Evolutionary conservation across 2,888 invertebrate species (phyloP), one percentile per base, ranked within the genome.

Genomic region (Agelastica alni): DNA sequence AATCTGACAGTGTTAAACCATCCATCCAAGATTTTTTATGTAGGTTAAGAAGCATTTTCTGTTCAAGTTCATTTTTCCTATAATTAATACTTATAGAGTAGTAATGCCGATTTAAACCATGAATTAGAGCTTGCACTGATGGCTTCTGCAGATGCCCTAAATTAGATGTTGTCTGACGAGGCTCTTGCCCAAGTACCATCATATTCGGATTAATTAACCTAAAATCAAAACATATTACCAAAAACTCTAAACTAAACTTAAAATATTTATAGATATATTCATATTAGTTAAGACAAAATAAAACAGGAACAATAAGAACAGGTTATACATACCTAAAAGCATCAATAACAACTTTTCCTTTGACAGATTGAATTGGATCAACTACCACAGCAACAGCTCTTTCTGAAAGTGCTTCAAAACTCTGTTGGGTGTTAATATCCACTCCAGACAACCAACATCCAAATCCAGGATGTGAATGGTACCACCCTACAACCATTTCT

Each of bases 1-100:
- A 97, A 76, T 96, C 92, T 44, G 92, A 88, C 59, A 97, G 80
- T 26, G 89, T 91, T 2, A 96, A 83, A 12, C 96, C 95, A 74
- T 96, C 96, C 89, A 95, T 95, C 96, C 96, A 97, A 0, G 96
- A 96, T 76, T 97, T 96, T 80, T 99, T 99, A 78, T 99, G 96
- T 63, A 99, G 81, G 80, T 99, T 99, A 55, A 99, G 79, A 57
- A 99, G 80, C 99, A 99, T 99, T 81, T 98, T 98, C 76, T 99
- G 98, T 78, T 99, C 99, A 59, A 98, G 79, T 77, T 98, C 96
- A 78, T 99, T 98, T 80, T 98, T 99, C 65, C 97, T 86, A 79
- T 99, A 99, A 78, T 98, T 98, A 77, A 99, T 99, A 76, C 97
- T 96, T 74, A 99, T 98, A 32, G 98, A 98, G 78, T 99, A 99